Conservation (phyloP, 30 jellyfish, hydroid and myxozoan species). For the Chrysaora quinquecirrha region DNA sequence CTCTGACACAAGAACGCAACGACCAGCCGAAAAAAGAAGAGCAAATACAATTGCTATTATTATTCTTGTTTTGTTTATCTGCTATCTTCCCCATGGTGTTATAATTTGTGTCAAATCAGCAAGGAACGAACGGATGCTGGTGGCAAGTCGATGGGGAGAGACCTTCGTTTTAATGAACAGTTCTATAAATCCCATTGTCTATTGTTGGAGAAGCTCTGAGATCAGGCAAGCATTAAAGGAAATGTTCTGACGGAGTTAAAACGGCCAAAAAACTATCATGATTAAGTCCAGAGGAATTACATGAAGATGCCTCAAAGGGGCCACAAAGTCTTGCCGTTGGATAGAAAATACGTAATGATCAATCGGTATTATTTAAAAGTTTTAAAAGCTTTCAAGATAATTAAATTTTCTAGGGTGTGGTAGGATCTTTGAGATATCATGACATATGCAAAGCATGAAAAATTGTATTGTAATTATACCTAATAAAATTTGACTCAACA, state of each 20-base stretch:
- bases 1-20: constrained; percentile 6
- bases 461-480: too few relatives aligned
- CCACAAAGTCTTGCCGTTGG: too few relatives aligned
- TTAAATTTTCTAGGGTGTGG: too few relatives aligned
- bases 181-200: constrained; percentile 47
- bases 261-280: too few relatives aligned
- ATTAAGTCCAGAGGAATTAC: too few relatives aligned
- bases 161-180: constrained; percentile 34
- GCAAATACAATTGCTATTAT: constrained; percentile 59
- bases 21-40: constrained; percentile 52
- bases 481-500: too few relatives aligned
- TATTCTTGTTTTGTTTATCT: constrained; percentile 33
- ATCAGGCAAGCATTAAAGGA: constrained; percentile 40
- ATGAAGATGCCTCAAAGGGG: too few relatives aligned
- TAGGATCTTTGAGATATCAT: too few relatives aligned
- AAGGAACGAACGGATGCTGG: neutral
- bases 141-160: constrained; percentile 41
- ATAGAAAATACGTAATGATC: too few relatives aligned
- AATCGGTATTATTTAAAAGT: too few relatives aligned
- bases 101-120: constrained; percentile 31
- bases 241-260: neutral
- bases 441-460: too few relatives aligned
- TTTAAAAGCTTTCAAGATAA: too few relatives aligned
- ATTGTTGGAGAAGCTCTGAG: constrained; percentile 49
- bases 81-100: constrained; percentile 67